phyloP scores from a whole-genome alignment of 2,113 vertebrate genomes.

The Indicator indicator region DNA sequence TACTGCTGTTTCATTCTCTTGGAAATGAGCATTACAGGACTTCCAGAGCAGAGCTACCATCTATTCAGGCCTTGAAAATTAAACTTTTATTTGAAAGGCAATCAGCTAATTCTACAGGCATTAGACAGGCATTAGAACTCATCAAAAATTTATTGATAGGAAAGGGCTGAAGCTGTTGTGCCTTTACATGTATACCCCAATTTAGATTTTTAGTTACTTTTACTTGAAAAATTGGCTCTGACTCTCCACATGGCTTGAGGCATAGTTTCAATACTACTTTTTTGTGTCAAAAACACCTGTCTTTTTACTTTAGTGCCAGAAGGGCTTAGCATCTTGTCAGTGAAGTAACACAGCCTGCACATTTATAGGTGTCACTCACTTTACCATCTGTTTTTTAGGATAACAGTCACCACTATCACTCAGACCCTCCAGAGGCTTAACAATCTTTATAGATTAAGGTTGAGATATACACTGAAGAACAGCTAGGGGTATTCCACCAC shows the following conservation, averaged over 20 bases:
- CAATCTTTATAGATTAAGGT: slow-evolving; percentile 68
- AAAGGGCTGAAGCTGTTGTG: slow-evolving; percentile 36
- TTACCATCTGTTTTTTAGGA: slow-evolving; percentile 79
- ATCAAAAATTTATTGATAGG: not conserved
- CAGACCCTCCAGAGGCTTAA: slow-evolving; percentile 70
- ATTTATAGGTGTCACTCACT: slow-evolving; percentile 81
- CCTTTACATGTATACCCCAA: slow-evolving; percentile 25
- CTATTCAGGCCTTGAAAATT: slow-evolving; percentile 8
- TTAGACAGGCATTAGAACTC: slow-evolving; percentile 14
- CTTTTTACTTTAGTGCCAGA: slow-evolving; percentile 77
- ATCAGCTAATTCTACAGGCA: not conserved
- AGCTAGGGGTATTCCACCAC: slow-evolving; percentile 20
- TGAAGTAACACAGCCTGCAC: slow-evolving; percentile 76
- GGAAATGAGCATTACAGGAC: slow-evolving; percentile 9
- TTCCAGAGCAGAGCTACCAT: slow-evolving; percentile 14
- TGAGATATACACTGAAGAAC: slow-evolving; percentile 61
- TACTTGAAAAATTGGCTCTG: slow-evolving; percentile 69
- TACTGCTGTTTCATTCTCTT: slow-evolving; percentile 19
- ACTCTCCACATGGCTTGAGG: slow-evolving; percentile 63
- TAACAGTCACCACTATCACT: slow-evolving; percentile 74
- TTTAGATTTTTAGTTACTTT: slow-evolving; percentile 71
- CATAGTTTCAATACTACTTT: slow-evolving; percentile 70
- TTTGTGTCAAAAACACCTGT: slow-evolving; percentile 76
- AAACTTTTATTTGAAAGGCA: not conserved
- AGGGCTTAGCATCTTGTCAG: slow-evolving; percentile 80